These are phyloP conservation scores for Lithophane semibrunnea DNA, from an alignment of 2,888 invertebrate species.

Conservation along the genomic window DNA sequence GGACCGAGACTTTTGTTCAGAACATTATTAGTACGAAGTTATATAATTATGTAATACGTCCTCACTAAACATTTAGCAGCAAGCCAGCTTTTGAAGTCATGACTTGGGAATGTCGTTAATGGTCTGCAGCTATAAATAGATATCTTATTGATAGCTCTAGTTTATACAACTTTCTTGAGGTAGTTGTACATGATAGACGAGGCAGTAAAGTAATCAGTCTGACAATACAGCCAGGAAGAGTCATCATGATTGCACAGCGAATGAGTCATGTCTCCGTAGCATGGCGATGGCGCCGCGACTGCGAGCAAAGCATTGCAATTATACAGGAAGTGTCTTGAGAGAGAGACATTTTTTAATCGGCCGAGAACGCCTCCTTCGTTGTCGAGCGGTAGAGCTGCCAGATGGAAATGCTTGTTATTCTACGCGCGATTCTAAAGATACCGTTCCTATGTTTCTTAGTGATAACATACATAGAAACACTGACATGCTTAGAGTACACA, in stretches of 20 bases:
- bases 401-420: constrained; percentile 67
- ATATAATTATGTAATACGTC: background rate
- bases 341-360: constrained; percentile 64
- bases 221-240: constrained; percentile 67
- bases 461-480: constrained; percentile 26
- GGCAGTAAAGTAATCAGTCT: constrained; percentile 67
- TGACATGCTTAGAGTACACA: constrained; percentile 47
- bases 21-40: constrained; percentile 13
- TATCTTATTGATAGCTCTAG: constrained; percentile 16
- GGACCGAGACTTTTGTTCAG: constrained; percentile 42
- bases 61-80: background rate
- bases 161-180: constrained; percentile 14
- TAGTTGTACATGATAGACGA: constrained; percentile 33
- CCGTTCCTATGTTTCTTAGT: constrained; percentile 59
- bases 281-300: constrained; percentile 73
- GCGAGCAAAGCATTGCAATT: constrained; percentile 75
- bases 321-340: constrained; percentile 65
- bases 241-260: constrained; percentile 70
- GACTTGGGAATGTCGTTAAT: background rate
- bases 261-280: constrained; percentile 69
- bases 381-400: constrained; percentile 57
- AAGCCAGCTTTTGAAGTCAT: background rate
- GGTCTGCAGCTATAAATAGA: background rate
- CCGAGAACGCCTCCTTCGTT: constrained; percentile 52
- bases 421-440: constrained; percentile 56